Evolutionary conservation across 1,140 invertebrate genomes (phyloP).

Genomic region (Caenorhabditis latens): DNA sequence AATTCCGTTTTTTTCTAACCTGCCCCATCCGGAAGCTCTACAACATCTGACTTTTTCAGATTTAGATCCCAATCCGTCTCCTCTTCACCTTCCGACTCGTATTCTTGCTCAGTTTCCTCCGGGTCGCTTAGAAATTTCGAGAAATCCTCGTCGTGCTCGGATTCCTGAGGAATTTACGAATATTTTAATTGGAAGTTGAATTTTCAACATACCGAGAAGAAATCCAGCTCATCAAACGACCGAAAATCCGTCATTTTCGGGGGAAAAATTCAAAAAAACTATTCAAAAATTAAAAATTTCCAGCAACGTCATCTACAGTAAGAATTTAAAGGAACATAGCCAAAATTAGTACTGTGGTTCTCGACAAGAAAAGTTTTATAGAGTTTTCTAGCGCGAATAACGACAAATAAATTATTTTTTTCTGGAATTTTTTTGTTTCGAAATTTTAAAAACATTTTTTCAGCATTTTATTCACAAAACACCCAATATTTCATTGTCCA

Average conservation of each 20-base stretch:
- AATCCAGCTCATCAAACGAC: neutral
- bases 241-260: conserved; percentile 3
- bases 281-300: too few species aligned
- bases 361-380: too few species aligned
- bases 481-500: too few species aligned
- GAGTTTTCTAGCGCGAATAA: too few species aligned
- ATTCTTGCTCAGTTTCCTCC: neutral
- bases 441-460: too few species aligned
- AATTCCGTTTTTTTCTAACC: neutral
- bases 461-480: too few species aligned
- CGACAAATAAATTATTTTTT: too few species aligned
- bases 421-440: too few species aligned
- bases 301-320: too few species aligned
- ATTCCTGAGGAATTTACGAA: neutral
- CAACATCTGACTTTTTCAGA: neutral
- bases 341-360: too few species aligned
- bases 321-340: too few species aligned
- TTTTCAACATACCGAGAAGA: neutral
- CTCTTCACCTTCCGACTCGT: neutral
- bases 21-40: neutral
- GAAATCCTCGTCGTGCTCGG: neutral
- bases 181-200: neutral
- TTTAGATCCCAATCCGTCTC: neutral
- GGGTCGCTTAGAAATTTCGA: neutral
- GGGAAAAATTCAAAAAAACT: neutral